phyloP scores from a whole-genome alignment of 2,888 invertebrate species.

The Camptogramma bilineatum region DNA sequence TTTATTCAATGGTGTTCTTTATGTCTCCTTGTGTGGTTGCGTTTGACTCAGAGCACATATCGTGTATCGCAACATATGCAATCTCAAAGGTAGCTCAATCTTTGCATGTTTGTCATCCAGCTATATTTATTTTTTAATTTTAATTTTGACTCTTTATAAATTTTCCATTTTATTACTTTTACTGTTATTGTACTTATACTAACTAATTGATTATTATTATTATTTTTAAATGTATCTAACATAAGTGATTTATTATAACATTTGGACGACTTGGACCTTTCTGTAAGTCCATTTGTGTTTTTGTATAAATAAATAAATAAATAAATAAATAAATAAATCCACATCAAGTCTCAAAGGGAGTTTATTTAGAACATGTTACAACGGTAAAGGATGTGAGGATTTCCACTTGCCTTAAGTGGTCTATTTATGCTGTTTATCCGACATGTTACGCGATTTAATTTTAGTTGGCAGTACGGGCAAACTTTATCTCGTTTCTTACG shows the following conservation, averaged over 20 bases:
- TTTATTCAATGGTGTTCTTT: not conserved
- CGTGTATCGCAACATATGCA: slow-evolving; percentile 10
- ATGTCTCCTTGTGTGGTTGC: not conserved
- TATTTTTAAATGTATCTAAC: no score
- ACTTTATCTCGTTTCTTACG: slow-evolving; percentile 6
- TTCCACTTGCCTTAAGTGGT: slow-evolving; percentile 17
- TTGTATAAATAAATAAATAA: no score
- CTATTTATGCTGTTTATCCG: slow-evolving; percentile 19
- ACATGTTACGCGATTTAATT: slow-evolving; percentile 21
- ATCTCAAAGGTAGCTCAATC: slow-evolving; percentile 41
- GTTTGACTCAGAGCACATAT: not conserved
- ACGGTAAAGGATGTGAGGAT: slow-evolving; percentile 22
- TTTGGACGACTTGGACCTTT: no score
- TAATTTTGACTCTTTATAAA: no score
- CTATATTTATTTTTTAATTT: no score
- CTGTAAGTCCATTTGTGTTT: no score
- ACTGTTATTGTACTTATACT: no score
- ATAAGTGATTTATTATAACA: no score
- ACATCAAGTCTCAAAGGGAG: slow-evolving; percentile 58
- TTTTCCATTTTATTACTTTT: no score
- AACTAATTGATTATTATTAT: no score
- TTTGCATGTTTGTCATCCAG: slow-evolving; percentile 57
- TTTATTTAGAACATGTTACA: slow-evolving; percentile 50
- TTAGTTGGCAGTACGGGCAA: slow-evolving; percentile 20
- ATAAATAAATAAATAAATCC: no score